Percentiles rank a stretch among this genome's conserved stretches.
phyloP scores from a whole-genome alignment of 2,888 invertebrate species.

The Melinaea menophilus region DNA sequence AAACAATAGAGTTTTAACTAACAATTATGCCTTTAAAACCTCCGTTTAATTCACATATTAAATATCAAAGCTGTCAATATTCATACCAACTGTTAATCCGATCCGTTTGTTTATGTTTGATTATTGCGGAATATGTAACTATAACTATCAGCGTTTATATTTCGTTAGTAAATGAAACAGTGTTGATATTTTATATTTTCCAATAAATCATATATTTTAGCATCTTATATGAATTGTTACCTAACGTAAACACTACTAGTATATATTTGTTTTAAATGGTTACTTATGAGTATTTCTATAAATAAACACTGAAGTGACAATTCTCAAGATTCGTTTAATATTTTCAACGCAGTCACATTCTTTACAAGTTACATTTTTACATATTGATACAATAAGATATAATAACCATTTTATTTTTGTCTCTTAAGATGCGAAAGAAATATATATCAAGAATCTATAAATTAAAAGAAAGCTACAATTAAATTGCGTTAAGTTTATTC shows the following conservation, averaged over 20 bases:
- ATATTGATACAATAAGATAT: too few species aligned
- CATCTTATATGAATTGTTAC: too few species aligned
- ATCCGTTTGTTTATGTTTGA: constrained; percentile 11
- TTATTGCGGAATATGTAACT: constrained; percentile 1
- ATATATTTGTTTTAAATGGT: too few species aligned
- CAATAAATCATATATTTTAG: not conserved
- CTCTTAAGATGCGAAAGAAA: too few species aligned
- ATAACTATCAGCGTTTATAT: not conserved
- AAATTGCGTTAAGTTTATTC: too few species aligned
- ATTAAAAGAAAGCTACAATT: too few species aligned
- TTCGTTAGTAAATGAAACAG: not conserved
- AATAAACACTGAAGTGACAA: not conserved
- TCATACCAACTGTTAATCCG: constrained; percentile 12
- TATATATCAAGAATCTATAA: too few species aligned
- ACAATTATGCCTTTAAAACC: too few species aligned
- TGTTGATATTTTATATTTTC: not conserved
- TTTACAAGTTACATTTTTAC: too few species aligned
- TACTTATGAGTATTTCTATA: not conserved
- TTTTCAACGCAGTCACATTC: not conserved
- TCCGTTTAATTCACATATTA: not conserved
- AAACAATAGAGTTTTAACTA: too few species aligned
- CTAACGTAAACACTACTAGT: too few species aligned
- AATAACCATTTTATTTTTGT: too few species aligned
- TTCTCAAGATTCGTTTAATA: not conserved
- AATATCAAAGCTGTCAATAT: constrained; percentile 4